Conservation (phyloP, 2,888 invertebrate species). For the Caradrina clavipalpis region DNA sequence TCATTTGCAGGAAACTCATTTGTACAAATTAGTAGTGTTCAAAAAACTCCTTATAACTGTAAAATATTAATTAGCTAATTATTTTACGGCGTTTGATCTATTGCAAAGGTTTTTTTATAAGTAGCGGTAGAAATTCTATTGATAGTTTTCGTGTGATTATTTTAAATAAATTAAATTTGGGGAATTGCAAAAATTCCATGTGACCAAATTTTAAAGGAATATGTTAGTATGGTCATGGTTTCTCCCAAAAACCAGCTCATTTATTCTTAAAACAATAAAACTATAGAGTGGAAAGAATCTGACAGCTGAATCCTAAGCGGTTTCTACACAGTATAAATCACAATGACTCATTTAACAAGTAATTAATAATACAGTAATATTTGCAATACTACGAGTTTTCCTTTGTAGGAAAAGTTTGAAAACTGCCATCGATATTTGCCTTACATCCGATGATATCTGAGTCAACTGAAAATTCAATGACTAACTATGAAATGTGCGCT, state of each 20-base stretch:
- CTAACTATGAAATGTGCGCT: conserved; percentile 75
- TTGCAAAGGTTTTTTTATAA: neutral
- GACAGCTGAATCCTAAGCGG: neutral
- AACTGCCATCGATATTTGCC: conserved; percentile 36
- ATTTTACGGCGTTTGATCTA: conserved; percentile 2
- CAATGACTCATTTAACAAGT: conserved; percentile 24
- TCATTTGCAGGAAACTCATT: conserved; percentile 21
- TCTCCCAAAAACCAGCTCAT: conserved; percentile 8
- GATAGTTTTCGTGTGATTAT: neutral
- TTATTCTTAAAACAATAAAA: conserved; percentile 19
- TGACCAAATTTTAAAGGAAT: neutral
- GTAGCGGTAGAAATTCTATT: too few species aligned
- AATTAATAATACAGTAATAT: conserved; percentile 32
- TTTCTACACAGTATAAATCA: conserved; percentile 1
- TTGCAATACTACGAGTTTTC: conserved; percentile 21
- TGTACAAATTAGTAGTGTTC: conserved; percentile 26
- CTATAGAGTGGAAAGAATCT: conserved; percentile 21
- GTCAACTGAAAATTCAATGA: conserved; percentile 82
- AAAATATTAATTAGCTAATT: conserved; percentile 33
- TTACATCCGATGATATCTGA: conserved; percentile 67
- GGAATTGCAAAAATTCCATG: neutral
- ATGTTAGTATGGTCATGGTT: neutral
- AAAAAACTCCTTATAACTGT: conserved; percentile 2
- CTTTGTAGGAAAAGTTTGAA: conserved; percentile 21
- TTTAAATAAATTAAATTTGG: neutral